Conservation (phyloP, 2,113 vertebrate genomes). For the Saguinus midas region DNA sequence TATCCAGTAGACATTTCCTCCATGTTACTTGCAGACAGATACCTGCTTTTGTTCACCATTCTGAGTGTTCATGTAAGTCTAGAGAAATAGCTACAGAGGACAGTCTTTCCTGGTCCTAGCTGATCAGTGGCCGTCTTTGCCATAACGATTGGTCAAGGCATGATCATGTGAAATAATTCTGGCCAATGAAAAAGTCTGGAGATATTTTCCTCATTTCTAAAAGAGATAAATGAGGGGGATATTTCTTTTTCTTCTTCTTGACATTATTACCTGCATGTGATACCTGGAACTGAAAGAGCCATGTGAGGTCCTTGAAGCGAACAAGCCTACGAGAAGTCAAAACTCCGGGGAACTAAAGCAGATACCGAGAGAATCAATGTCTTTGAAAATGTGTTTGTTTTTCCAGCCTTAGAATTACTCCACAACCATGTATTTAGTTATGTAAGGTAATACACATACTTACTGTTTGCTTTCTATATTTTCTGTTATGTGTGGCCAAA, state of each 20-base stretch:
- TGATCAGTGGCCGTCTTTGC: not conserved
- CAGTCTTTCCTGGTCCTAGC: not conserved
- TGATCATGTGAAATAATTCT: not conserved
- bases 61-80: not conserved
- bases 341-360: not conserved
- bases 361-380: not conserved
- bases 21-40: not conserved
- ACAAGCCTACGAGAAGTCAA: not conserved
- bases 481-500: not conserved
- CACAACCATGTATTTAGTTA: not conserved
- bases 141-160: not conserved
- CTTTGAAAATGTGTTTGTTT: not conserved
- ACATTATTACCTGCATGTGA: not conserved
- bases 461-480: not conserved
- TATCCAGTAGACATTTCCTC: not conserved
- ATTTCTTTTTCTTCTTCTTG: slow-evolving; percentile 21
- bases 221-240: not conserved
- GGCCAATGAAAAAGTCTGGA: not conserved
- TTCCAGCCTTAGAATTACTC: not conserved
- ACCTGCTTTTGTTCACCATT: not conserved
- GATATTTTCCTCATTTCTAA: not conserved
- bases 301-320: not conserved
- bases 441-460: not conserved
- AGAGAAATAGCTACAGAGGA: not conserved
- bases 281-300: not conserved